Percentiles rank a stretch among this genome's conserved stretches.
phyloP scores from a whole-genome alignment of 2,113 vertebrate genomes.

The Macrotis lagotis region DNA sequence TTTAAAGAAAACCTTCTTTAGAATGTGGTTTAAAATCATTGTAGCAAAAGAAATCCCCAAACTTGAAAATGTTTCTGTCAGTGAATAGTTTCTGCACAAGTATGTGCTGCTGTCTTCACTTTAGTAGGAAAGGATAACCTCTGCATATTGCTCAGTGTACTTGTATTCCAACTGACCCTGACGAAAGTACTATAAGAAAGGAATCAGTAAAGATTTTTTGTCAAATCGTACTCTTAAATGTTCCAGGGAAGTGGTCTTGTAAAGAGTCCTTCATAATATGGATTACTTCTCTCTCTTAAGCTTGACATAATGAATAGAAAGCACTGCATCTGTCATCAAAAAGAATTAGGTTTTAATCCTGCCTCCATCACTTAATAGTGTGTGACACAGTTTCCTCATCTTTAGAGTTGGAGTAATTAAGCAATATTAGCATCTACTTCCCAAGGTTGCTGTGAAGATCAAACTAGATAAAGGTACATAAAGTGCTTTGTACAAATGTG shows the following conservation, averaged over 20 bases:
- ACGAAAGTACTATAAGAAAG: background rate
- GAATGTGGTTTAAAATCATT: constrained; percentile 40
- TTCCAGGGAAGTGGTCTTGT: background rate
- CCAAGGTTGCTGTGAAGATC: background rate
- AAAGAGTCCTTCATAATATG: background rate
- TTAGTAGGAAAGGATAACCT: background rate
- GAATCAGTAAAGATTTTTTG: background rate
- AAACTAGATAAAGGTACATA: background rate
- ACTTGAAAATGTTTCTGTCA: background rate
- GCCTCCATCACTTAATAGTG: background rate
- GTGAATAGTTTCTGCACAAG: background rate
- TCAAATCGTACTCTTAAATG: background rate
- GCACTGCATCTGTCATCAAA: background rate
- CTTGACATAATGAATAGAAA: background rate
- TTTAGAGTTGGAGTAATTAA: too few relatives aligned
- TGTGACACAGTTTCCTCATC: background rate
- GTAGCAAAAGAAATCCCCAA: background rate
- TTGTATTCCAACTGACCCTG: background rate
- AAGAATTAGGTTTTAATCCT: background rate
- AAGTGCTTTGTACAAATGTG: background rate
- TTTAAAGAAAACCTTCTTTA: constrained; percentile 20
- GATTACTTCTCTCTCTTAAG: background rate
- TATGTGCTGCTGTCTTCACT: background rate
- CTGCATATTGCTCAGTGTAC: background rate
- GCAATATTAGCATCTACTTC: too few relatives aligned